These are phyloP conservation scores for Heliconius melpomene DNA, from an alignment of 1,140 invertebrate genomes.

Conservation along the genomic window DNA sequence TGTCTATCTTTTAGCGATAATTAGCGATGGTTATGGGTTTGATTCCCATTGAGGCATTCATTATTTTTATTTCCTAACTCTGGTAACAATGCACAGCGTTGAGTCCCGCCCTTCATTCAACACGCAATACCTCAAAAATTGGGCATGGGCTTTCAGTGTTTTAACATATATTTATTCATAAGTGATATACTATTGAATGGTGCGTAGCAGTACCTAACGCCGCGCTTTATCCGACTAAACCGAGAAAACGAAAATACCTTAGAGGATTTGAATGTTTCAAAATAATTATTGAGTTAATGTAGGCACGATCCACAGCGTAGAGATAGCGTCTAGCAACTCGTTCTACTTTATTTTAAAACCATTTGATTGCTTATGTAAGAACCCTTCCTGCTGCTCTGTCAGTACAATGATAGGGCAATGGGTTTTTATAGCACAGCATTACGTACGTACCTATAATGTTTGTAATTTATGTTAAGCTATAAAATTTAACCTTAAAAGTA, in stretches of 20 bases:
- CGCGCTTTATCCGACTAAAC: not conserved
- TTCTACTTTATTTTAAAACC: not conserved
- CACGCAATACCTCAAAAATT: no score
- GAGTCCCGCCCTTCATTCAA: not conserved
- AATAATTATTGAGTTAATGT: not conserved
- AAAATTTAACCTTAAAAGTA: not conserved
- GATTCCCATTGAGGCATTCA: no score
- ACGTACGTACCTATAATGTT: not conserved
- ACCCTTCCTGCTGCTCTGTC: not conserved
- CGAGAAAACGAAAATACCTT: not conserved
- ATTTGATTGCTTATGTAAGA: slow-evolving; percentile 10
- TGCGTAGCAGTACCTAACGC: no score
- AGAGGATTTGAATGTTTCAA: not conserved
- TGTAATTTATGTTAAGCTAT: not conserved
- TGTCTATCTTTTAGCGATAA: no score
- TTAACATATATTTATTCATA: not conserved
- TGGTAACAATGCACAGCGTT: not conserved
- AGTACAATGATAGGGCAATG: slow-evolving; percentile 10
- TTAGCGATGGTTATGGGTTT: no score
- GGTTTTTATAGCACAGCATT: not conserved
- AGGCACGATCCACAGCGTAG: not conserved
- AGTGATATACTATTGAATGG: not conserved
- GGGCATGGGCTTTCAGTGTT: no score
- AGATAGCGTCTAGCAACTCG: not conserved
- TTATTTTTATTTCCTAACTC: no score